A percentile compares a stretch with the other conserved stretches of the same genome.
Conservation (phyloP, 2,888 invertebrate species). For the Erebia palarica region DNA sequence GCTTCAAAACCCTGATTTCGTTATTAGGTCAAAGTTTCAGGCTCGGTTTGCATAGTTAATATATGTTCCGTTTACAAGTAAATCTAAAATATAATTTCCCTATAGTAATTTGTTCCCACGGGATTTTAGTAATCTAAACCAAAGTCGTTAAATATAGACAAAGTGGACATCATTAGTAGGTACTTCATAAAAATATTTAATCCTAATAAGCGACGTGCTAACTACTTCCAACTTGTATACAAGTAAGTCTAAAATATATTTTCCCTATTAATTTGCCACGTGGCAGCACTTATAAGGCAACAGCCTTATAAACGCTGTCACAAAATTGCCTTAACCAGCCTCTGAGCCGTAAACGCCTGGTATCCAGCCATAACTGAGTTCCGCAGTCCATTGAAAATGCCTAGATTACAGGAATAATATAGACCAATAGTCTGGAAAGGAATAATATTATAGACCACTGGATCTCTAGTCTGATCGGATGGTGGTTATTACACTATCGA, state of each 20-base stretch:
- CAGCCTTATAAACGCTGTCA: slow-evolving; percentile 6
- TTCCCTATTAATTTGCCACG: slow-evolving; percentile 15
- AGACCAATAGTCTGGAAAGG: not conserved
- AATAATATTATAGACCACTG: not conserved
- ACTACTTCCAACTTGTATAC: slow-evolving; percentile 6
- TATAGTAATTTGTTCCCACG: too few species aligned
- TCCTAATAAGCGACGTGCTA: not conserved
- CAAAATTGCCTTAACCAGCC: slow-evolving; percentile 23
- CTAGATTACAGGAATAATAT: not conserved
- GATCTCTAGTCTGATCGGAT: too few species aligned
- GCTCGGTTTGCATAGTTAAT: too few species aligned
- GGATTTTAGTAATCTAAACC: too few species aligned
- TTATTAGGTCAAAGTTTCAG: too few species aligned
- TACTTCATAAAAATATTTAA: not conserved
- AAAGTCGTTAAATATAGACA: too few species aligned
- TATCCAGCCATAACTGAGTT: slow-evolving; percentile 17
- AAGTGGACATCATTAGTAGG: not conserved
- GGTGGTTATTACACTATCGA: too few species aligned
- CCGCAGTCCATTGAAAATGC: slow-evolving; percentile 15
- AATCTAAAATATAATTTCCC: too few species aligned
- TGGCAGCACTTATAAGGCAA: slow-evolving; percentile 16
- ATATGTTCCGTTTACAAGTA: too few species aligned
- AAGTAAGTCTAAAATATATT: slow-evolving; percentile 2
- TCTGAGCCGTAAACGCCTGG: slow-evolving; percentile 14
- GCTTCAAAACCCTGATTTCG: too few species aligned